Evolutionary conservation across 1,140 invertebrate species (phyloP), one percentile per base, ranked within the genome.

Genomic region (Piezodorus guildinii): DNA sequence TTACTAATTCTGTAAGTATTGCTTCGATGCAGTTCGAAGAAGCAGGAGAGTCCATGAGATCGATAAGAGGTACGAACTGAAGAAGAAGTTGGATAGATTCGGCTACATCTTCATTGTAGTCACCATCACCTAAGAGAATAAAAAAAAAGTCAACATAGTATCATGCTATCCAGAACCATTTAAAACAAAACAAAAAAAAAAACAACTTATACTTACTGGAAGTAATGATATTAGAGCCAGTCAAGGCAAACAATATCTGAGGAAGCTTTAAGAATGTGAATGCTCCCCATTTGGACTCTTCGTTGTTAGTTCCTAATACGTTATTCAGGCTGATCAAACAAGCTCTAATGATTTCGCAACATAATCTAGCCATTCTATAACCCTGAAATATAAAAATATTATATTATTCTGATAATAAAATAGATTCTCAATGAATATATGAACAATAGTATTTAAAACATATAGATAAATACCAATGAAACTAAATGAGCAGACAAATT

Each of bases 241-340:
- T 81, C 14, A 91, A 71, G 67, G 87, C 83, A 62, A 84, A 82
- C 15, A 91, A 78, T 62, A 90, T 84, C 70, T 87, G 81, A 3
- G 90, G 90, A 62, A 96, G 80, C 78, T 95, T 95, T 0, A 96
- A 78, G 73, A 95, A 95, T 14, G 87, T 91, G 72, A 96, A 95
- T 19, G 91, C 91, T 21, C 89, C 89, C 91, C 93, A 96, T 70
- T 93, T 85, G 2, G 91, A 84, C 69, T 94, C 90, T 71, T 91
- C 85, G 16, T 80, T 77, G 15, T 15, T 56, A 5, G 80, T 82
- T 67, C 85, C 85, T 59, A 85, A 84, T 1, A 84, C 84, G 74
- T 91, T 86, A 69, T 90, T 84, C 1, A 96, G 74, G n/a, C 88
- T 91, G 67, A 96, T 85, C 46, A 95, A 83, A 73, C 89, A 90